These are phyloP conservation scores for Alca torda DNA, from an alignment of 2,797 vertebrate genomes.

Conservation along the genomic window DNA sequence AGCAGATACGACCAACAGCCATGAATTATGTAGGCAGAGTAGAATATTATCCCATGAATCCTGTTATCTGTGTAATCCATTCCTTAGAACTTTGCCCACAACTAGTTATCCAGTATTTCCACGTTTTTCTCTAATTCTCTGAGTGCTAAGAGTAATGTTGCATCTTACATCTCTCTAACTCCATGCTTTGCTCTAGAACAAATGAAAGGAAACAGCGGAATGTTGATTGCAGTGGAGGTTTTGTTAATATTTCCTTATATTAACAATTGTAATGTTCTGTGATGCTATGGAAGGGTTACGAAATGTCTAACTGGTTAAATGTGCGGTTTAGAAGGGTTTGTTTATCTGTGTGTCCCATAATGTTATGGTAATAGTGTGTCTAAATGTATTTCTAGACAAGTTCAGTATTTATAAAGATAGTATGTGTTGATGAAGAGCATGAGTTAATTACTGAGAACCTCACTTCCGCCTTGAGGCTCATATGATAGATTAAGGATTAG, in stretches of 20 bases:
- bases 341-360: neutral
- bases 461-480: neutral
- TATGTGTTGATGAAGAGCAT: neutral
- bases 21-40: neutral
- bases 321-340: neutral
- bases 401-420: neutral
- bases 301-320: neutral
- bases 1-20: neutral
- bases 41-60: neutral
- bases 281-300: neutral
- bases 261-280: neutral
- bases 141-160: neutral
- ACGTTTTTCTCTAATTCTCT: neutral
- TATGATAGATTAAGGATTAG: neutral
- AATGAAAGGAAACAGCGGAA: neutral
- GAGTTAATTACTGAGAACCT: neutral
- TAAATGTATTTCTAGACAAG: neutral
- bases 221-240: neutral
- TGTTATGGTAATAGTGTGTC: neutral
- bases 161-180: neutral
- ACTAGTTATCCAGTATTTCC: neutral
- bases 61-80: neutral
- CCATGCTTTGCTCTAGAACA: neutral
- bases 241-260: neutral
- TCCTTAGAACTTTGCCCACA: neutral